Percentiles rank a stretch among this genome's conserved stretches.
These are phyloP conservation scores for Leucoraja ocellata DNA, from an alignment of 2,797 vertebrate species.

Conservation along the genomic window DNA sequence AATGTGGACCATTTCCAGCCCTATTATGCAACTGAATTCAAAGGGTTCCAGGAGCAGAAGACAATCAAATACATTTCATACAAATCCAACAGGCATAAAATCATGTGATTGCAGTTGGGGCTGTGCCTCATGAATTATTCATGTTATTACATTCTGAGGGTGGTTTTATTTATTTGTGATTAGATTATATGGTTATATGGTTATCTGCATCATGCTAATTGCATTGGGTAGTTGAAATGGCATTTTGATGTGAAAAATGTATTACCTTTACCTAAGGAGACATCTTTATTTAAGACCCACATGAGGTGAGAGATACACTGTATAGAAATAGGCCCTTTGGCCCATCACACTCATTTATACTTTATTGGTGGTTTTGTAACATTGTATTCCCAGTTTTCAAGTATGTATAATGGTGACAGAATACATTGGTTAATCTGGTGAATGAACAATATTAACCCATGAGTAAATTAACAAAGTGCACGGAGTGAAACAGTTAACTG, in stretches of 20 bases:
- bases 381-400: not conserved
- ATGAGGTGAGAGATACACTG: not conserved
- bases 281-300: not conserved
- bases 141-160: not conserved
- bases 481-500: too few relatives aligned
- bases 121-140: not conserved
- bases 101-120: not conserved
- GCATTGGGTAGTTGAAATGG: not conserved
- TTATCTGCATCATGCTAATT: not conserved
- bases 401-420: not conserved
- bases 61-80: not conserved
- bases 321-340: too few relatives aligned
- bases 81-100: not conserved
- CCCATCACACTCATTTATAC: too few relatives aligned
- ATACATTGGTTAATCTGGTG: not conserved
- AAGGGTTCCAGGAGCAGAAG: not conserved
- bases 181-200: not conserved
- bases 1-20: not conserved
- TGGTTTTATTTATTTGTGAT: not conserved
- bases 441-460: not conserved
- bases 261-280: not conserved
- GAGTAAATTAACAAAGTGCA: too few relatives aligned
- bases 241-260: not conserved
- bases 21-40: not conserved
- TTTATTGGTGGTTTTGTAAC: not conserved